Base-by-base conservation (phyloP, 1,140 invertebrate species). In the Platyura marginata region DNA sequence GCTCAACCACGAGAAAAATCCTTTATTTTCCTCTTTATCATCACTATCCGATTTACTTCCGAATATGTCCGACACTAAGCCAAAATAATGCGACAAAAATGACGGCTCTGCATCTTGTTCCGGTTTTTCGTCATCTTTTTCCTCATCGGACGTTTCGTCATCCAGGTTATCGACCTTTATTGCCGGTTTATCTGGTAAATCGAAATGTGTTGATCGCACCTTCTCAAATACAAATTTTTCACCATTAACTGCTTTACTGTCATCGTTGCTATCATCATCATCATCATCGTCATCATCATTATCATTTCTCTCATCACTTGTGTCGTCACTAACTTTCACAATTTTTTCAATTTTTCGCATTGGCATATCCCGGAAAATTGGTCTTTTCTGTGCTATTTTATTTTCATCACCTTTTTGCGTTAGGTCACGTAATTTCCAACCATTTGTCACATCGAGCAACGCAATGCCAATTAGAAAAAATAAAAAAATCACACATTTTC, bases 1-100 rank as follows among this genome's bases (percentile, higher is more conserved):
- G 29, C 36, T 42, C 47, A 59, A 40, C 66, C 67, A 52, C 59
- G 55, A 13, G 50, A 64, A 48, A 44, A 54, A 48, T 52, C 57
- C n/a, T 56, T 56, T 48, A 2, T 61, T 46, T 39, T 62, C 57
- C n/a, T n/a, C n/a, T n/a, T n/a, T n/a, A 38, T 44, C 43, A 13
- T 29, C 25, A 13, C 25, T 13, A 8, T 29, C 25, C 25, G 6
- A 8, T 13, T 29, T 29, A 8, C 13, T 13, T 6, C 25, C 13
- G 25, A 29, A 29, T 29, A 29, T 29, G 25, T 29, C 13, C n/a
- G n/a, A n/a, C n/a, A n/a, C n/a, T 13, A 29, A 29, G 13, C 13
- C 13, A 8, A 13, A 8, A 29, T 8, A 13, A 29, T 29, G 25
- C 10, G 47, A 33, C 8, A 44, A 25, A 23, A 3, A 16, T 3